Base-by-base conservation (phyloP, 2,888 invertebrate species). In the Pollenia labialis region DNA sequence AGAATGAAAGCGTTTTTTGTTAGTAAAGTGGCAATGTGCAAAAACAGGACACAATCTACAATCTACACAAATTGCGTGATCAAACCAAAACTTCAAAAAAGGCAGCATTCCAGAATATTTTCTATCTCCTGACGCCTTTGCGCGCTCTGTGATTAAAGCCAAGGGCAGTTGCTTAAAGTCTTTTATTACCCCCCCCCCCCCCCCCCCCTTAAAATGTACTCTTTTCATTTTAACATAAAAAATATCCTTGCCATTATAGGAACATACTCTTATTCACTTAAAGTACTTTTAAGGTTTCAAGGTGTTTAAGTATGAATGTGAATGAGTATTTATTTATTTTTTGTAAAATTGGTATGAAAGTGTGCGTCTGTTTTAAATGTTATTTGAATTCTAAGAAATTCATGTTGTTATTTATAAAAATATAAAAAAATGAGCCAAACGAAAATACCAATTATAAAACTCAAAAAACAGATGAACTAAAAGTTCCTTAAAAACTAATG, bases 201-300 rank as follows among this genome's bases (percentile, higher is more conserved):
- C 18, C 18, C 23, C 23, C 23, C 2, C 6, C 23, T 58, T n/a
- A 14, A 11, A 8, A 40, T 40, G 4, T 32, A 32, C 6, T 48
- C 12, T 16, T 48, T 54, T 50, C 4, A 48, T 40, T 48, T 11
- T 48, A 58, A 2, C 69, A 56, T 32, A 23, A 66, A 16, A 44
- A 56, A 72, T 56, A 72, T 46, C 62, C 52, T 54, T 81, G 71
- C 72, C 62, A 52, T 52, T 71, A n/a, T n/a, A n/a, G n/a, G 71
- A 72, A 71, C 14, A 46, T 54, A 72, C 32, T 56, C 18, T 48
- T 58, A 66, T 56, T 72, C 54, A 46, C 83, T 79, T 16, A 77
- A 79, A 58, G 14, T 18, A 56, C 8, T 71, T 68, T 23, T 71
- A 77, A 77, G 69, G 64, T 74, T 83, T 83, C 56, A 77, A 77